A percentile compares a stretch with the other conserved stretches of the same genome.
Conservation (phyloP, 2,797 vertebrate species). For the Limosa lapponica region DNA sequence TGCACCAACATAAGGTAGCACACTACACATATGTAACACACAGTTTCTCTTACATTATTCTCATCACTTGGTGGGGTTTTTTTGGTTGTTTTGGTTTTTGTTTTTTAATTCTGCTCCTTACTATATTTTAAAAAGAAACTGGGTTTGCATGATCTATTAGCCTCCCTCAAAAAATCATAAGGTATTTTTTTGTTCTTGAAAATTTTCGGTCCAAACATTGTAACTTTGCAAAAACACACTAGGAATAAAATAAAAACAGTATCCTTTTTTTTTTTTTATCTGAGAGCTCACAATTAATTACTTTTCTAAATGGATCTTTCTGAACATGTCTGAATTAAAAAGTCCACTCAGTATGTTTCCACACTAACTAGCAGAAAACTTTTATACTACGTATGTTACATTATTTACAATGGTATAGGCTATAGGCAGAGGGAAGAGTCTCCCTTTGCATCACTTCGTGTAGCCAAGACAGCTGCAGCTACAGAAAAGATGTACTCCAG, state of each 20-base stretch:
- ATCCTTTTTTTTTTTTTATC: background rate
- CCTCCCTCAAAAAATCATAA: background rate
- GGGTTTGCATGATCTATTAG: background rate
- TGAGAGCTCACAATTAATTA: background rate
- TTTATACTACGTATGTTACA: background rate
- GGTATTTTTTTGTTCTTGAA: background rate
- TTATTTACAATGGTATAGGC: background rate
- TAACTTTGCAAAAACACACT: background rate
- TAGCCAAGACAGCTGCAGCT: background rate
- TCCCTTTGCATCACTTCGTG: background rate
- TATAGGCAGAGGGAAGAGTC: background rate
- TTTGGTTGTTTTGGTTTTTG: background rate
- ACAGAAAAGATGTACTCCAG: background rate
- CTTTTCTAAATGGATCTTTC: background rate
- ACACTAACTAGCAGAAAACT: background rate
- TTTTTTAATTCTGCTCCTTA: background rate
- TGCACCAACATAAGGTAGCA: background rate
- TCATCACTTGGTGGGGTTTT: fast-evolving
- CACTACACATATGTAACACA: background rate
- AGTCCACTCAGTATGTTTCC: background rate
- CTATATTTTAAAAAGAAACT: background rate
- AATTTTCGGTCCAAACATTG: background rate
- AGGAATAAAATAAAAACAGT: background rate
- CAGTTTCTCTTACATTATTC: background rate
- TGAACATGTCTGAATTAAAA: background rate